Evolutionary conservation across 2,888 invertebrate genomes (phyloP).

Genomic region (Oegoconia quadripuncta): DNA sequence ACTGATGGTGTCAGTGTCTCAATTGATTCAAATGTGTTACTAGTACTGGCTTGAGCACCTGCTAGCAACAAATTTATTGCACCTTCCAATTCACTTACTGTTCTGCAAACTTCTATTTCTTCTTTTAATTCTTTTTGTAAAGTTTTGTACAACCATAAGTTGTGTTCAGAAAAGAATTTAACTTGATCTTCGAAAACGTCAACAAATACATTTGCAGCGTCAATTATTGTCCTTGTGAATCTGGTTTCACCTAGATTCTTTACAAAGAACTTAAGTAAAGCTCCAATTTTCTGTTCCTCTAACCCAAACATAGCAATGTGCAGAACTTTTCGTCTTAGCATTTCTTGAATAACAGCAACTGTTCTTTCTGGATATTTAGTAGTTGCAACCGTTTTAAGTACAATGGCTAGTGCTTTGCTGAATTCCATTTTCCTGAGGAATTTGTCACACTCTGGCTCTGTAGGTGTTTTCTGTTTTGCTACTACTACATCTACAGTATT

Average conservation of each 20-base stretch:
- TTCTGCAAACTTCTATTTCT: conserved; percentile 83
- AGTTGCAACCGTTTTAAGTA: conserved; percentile 79
- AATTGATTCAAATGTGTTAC: conserved; percentile 44
- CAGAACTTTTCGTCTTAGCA: conserved; percentile 90
- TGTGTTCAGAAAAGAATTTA: conserved; percentile 80
- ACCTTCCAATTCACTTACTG: conserved; percentile 84
- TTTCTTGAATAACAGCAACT: conserved; percentile 90
- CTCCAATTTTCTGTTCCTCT: conserved; percentile 81
- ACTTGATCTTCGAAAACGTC: conserved; percentile 85
- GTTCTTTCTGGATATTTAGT: conserved; percentile 86
- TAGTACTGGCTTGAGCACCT: conserved; percentile 74
- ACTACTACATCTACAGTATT: conserved; percentile 74
- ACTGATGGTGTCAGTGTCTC: conserved; percentile 52
- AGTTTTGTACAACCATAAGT: conserved; percentile 80
- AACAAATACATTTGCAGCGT: conserved; percentile 86
- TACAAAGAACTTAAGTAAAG: conserved; percentile 87
- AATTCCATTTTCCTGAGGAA: conserved; percentile 90
- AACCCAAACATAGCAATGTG: conserved; percentile 86
- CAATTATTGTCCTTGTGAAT: conserved; percentile 86
- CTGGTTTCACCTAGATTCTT: conserved; percentile 85
- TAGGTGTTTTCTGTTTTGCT: conserved; percentile 48
- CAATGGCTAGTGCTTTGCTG: conserved; percentile 87
- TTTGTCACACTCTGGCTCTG: conserved; percentile 81
- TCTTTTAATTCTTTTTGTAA: conserved; percentile 81
- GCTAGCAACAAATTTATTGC: conserved; percentile 83